phyloP scores from a whole-genome alignment of 1,140 invertebrate genomes.

The Dolichoris vasculosae region DNA sequence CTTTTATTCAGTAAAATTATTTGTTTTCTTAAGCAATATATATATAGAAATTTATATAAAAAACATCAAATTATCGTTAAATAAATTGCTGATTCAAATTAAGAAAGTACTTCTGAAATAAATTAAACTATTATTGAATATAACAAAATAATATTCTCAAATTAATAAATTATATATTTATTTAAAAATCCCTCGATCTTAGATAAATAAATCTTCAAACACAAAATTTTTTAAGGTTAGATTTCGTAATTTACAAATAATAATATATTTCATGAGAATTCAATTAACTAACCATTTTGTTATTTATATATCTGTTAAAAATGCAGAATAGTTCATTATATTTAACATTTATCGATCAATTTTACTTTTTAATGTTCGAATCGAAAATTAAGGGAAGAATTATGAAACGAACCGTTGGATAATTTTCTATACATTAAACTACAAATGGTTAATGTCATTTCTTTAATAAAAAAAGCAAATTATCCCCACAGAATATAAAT shows the following conservation, averaged over 20 bases:
- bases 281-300: not conserved
- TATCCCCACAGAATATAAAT: not conserved
- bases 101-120: too few relatives aligned
- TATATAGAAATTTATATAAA: too few relatives aligned
- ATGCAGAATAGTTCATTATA: not conserved
- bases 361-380: not conserved
- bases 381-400: not conserved
- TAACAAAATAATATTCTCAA: too few relatives aligned
- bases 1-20: too few relatives aligned
- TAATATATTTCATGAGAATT: not conserved
- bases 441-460: not conserved
- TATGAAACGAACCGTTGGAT: not conserved
- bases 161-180: too few relatives aligned
- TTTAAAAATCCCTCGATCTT: too few relatives aligned
- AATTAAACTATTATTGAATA: too few relatives aligned
- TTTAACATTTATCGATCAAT: not conserved
- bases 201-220: too few relatives aligned
- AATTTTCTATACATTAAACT: not conserved
- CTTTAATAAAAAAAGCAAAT: not conserved
- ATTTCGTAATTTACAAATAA: not conserved
- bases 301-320: not conserved
- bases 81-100: too few relatives aligned
- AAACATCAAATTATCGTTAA: too few relatives aligned
- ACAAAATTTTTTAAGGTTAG: not conserved
- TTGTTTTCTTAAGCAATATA: too few relatives aligned